A percentile compares a stretch with the other conserved stretches of the same genome.
Conservation (phyloP, 2,888 invertebrate species). For the Rutpela maculata region DNA sequence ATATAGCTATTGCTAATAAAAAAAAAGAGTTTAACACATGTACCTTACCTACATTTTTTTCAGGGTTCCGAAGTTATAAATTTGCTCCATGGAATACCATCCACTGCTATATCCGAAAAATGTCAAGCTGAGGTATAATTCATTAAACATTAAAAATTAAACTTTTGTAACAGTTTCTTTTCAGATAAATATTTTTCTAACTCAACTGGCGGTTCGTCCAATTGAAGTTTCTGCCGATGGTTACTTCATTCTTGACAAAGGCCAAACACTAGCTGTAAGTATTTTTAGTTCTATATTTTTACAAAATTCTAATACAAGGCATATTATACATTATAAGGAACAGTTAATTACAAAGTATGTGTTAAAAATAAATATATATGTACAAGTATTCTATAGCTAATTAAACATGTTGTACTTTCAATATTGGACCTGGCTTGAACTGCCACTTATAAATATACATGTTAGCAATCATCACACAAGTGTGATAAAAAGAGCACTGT, state of each 20-base stretch:
- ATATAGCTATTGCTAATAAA: too few species aligned
- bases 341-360: conserved; percentile 17
- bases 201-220: conserved; percentile 60
- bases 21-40: not conserved
- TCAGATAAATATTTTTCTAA: conserved; percentile 63
- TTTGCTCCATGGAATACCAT: conserved; percentile 60
- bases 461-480: too few species aligned
- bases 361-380: conserved; percentile 26
- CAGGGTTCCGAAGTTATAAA: conserved; percentile 60
- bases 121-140: conserved; percentile 60
- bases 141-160: not conserved
- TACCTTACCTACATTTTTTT: conserved; percentile 44
- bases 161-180: conserved; percentile 37
- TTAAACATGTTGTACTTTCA: conserved; percentile 15
- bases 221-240: conserved; percentile 64
- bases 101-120: conserved; percentile 56
- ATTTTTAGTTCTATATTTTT: conserved; percentile 33
- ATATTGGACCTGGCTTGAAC: conserved; percentile 6
- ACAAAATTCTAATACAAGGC: conserved; percentile 13
- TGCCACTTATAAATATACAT: not conserved
- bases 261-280: conserved; percentile 63
- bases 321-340: conserved; percentile 17
- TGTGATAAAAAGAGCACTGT: too few species aligned
- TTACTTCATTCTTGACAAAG: conserved; percentile 63
- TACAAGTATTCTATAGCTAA: conserved; percentile 15